Percentiles rank a stretch among this genome's conserved stretches.
phyloP scores from a whole-genome alignment of 1,140 invertebrate species.

The Meloidogyne floridensis region DNA sequence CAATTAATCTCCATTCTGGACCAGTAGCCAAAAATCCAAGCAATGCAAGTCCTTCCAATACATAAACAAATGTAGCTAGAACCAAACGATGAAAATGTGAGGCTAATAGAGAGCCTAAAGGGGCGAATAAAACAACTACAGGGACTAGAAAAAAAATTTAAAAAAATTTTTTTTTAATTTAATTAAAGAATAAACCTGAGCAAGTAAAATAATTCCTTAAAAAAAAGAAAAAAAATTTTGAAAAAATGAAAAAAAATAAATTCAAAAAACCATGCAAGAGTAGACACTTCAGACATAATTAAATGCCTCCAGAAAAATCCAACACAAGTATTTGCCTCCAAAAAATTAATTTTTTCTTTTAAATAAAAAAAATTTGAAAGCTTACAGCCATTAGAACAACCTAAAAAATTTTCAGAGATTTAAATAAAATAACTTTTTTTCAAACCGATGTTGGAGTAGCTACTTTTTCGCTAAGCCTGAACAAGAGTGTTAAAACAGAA shows the following conservation, averaged over 20 bases:
- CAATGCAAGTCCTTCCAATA: constrained; percentile 27
- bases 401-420: background rate
- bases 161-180: background rate
- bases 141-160: constrained; percentile 26
- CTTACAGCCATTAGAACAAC: constrained; percentile 37
- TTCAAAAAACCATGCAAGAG: constrained; percentile 50
- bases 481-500: constrained; percentile 59
- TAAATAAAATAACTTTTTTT: background rate
- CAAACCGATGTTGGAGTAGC: constrained; percentile 56
- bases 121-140: constrained; percentile 42
- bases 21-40: constrained; percentile 40
- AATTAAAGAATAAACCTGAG: background rate
- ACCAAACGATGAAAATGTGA: constrained; percentile 49
- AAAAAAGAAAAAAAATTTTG: constrained; percentile 6
- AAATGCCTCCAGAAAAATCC: constrained; percentile 57
- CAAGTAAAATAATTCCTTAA: constrained; percentile 2
- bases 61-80: constrained; percentile 40
- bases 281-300: constrained; percentile 49
- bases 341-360: too few species aligned
- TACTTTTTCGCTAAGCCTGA: constrained; percentile 58
- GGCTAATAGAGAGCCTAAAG: constrained; percentile 41
- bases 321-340: constrained; percentile 38
- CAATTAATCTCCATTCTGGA: constrained; percentile 27
- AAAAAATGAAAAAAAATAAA: constrained; percentile 46
- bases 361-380: too few species aligned